Evolutionary conservation across 2,797 vertebrate genomes (phyloP), one percentile per base, ranked within the genome.

Genomic region (Pseudochromis fuscus): DNA sequence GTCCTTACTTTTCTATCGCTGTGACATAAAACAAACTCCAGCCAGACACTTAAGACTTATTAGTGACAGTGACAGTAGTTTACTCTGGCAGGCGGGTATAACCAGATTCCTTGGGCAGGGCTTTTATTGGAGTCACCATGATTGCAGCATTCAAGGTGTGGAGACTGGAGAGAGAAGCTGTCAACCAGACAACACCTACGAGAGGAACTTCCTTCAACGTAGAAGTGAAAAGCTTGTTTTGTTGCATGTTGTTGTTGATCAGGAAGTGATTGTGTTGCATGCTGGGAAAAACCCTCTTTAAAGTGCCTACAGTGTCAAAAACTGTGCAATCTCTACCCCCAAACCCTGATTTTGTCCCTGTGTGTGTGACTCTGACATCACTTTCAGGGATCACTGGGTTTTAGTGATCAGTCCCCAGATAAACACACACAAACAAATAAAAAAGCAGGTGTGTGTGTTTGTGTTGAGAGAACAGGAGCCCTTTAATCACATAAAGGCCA

Each of bases 401-500:
- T 60, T 45, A 2, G 49, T 13, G 15, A 69, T 60, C 31, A 64
- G 62, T 27, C 61, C 44, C 61, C 18, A 52, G 38, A 64, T 37
- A 7, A 18, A 42, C 8, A n/a, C n/a, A n/a, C 18, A 21, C 55
- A 45, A 25, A 45, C 51, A 70, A 56, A 31, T 58, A 44, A 55
- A 48, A 24, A 52, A 67, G 65, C 24, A 53, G 68, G 72, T 72
- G 55, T 70, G 42, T 48, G 45, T 24, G 60, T 50, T 23, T 42
- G 35, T 45, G 51, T 56, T 9, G 49, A 8, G 37, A 75, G 69
- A 88, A 79, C 78, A 83, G 75, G 62, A 83, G 79, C 37, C 65
- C 71, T 85, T 88, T 87, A 87, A 89, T 89, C 82, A 84, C 73
- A 84, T 73, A 72, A 72, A 84, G 75, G 81, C 79, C 63, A 63